Percentiles rank a stretch among this genome's conserved stretches.
Evolutionary conservation across 2,888 invertebrate species (phyloP).

Genomic region (Caenorhabditis uteleia): DNA sequence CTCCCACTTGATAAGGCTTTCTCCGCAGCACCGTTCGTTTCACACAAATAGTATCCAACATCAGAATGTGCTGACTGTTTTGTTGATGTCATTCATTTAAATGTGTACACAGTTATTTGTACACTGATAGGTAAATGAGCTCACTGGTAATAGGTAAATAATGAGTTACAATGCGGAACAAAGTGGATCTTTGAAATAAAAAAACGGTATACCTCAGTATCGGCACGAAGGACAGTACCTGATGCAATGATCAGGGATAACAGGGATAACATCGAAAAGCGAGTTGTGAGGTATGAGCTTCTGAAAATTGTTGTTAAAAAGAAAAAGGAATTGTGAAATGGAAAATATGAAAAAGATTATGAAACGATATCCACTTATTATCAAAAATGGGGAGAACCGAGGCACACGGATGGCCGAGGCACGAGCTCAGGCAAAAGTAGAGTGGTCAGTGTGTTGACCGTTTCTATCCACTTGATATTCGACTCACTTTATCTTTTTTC

Average conservation of each 20-base stretch:
- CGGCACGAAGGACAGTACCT: constrained; percentile 66
- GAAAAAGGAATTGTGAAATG: not conserved
- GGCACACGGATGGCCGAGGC: constrained; percentile 27
- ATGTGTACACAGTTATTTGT: too few species aligned
- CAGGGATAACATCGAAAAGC: constrained; percentile 60
- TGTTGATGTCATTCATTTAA: too few species aligned
- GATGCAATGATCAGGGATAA: constrained; percentile 67
- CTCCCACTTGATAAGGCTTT: too few species aligned
- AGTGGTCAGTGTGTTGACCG: constrained; percentile 45
- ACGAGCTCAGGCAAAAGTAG: constrained; percentile 27
- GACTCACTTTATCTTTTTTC: constrained; percentile 36
- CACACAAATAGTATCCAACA: too few species aligned
- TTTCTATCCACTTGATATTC: constrained; percentile 46
- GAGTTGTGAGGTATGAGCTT: not conserved
- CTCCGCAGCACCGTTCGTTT: too few species aligned
- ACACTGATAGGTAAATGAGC: too few species aligned
- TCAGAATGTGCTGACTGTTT: too few species aligned
- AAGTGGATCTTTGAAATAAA: too few species aligned
- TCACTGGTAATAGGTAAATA: too few species aligned
- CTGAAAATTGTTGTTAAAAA: not conserved
- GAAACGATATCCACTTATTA: constrained; percentile 17
- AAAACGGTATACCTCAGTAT: constrained; percentile 59
- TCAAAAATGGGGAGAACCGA: constrained; percentile 16
- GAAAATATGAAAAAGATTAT: constrained; percentile 3
- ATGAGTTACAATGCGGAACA: too few species aligned